A percentile compares a stretch with the other conserved stretches of the same genome.
These are phyloP conservation scores for Drosophila bipectinata DNA, from an alignment of 1,140 invertebrate genomes.

Conservation along the genomic window DNA sequence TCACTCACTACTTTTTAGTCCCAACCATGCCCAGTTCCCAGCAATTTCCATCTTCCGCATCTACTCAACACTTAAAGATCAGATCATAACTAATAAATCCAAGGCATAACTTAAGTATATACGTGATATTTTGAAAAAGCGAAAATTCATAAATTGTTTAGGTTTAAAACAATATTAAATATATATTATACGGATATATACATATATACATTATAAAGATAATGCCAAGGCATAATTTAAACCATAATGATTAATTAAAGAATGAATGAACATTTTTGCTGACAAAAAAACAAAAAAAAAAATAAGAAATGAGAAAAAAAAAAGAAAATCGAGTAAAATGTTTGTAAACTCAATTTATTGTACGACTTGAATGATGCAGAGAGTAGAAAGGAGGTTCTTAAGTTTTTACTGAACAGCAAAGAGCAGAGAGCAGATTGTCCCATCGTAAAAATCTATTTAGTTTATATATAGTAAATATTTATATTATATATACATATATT, in stretches of 20 bases:
- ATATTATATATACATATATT: conserved; percentile 63
- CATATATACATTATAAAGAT: conserved; percentile 62
- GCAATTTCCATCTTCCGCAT: conserved; percentile 59
- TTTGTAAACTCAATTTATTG: conserved; percentile 76
- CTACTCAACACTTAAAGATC: conserved; percentile 34
- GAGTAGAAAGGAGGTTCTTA: conserved; percentile 47
- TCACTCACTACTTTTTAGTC: conserved; percentile 4
- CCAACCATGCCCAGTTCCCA: conserved; percentile 34
- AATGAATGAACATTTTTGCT: conserved; percentile 75
- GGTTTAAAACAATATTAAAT: conserved; percentile 69
- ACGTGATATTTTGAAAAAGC: conserved; percentile 80
- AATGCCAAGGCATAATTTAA: conserved; percentile 62
- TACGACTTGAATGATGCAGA: conserved; percentile 40
- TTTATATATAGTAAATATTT: conserved; percentile 73
- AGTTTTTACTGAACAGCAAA: conserved; percentile 64
- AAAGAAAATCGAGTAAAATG: conserved; percentile 42
- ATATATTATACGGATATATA: conserved; percentile 58
- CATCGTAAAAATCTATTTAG: conserved; percentile 80
- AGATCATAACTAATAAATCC: conserved; percentile 72
- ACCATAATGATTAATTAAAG: conserved; percentile 54
- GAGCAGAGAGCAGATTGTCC: conserved; percentile 65
- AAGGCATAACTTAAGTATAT: conserved; percentile 83
- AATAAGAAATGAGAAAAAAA: conserved; percentile 28
- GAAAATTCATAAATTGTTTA: conserved; percentile 82
- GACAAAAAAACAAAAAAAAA: conserved; percentile 48